Evolutionary conservation across 2,888 invertebrate species (phyloP).

Genomic region (Acleris holmiana): DNA sequence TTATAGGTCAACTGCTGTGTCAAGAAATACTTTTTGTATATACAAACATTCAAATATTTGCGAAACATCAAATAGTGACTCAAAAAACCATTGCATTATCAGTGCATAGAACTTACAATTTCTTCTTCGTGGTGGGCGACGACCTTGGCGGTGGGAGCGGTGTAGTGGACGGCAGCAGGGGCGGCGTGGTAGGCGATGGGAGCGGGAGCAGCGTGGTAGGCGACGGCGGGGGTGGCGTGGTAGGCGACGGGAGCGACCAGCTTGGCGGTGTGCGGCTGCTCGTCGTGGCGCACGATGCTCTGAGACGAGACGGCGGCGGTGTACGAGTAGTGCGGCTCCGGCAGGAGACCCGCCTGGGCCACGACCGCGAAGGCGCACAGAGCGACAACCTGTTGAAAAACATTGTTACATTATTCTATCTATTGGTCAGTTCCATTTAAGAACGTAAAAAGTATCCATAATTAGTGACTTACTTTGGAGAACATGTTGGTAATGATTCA

Average conservation of each 20-base stretch:
- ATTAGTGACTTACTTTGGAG: conserved; percentile 37
- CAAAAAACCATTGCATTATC: too few species aligned
- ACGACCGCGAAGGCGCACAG: conserved; percentile 63
- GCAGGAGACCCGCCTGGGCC: conserved; percentile 62
- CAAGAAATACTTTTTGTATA: conserved; percentile 31
- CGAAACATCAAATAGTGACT: too few species aligned
- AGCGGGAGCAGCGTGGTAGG: conserved; percentile 45
- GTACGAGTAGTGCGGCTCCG: conserved; percentile 64
- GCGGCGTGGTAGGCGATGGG: conserved; percentile 44
- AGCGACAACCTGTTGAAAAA: conserved; percentile 54
- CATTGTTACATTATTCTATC: background rate
- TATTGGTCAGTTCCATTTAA: background rate
- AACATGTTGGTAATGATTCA: conserved; percentile 32
- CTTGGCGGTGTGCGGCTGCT: conserved; percentile 44
- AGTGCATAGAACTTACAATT: conserved; percentile 17
- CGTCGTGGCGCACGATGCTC: conserved; percentile 67
- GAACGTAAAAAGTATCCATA: background rate
- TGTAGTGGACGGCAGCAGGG: conserved; percentile 47
- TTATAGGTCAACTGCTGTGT: conserved; percentile 36
- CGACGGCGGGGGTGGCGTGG: conserved; percentile 43
- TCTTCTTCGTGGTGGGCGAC: conserved; percentile 40
- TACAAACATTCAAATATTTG: too few species aligned
- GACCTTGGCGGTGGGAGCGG: conserved; percentile 42
- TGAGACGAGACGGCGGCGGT: conserved; percentile 68
- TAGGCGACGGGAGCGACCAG: conserved; percentile 57